Base-by-base conservation (phyloP, 2,797 vertebrate genomes). In the Lepilemur septentrionalis region DNA sequence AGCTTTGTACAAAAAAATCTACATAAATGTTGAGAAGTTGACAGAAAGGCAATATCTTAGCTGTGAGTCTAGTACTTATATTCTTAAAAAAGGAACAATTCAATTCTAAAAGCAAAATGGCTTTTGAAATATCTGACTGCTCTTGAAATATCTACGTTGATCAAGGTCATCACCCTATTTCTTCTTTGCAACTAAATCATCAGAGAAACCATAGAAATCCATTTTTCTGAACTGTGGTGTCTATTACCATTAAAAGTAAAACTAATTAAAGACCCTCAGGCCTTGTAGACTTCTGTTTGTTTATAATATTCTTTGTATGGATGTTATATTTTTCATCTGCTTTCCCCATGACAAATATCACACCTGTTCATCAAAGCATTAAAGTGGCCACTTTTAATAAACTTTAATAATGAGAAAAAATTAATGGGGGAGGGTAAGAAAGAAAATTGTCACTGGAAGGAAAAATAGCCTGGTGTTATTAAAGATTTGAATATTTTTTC, bases 231-330 rank as follows among this genome's bases (percentile, higher is more conserved):
- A 79, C 10, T 46, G 46, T 1, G 57, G 12, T 46, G 2, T 0
- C 46, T 97, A 96, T 0, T 72, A 75, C 83, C 38, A 41, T 94
- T 98, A 97, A 98, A 98, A 98, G 97, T 95, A 97, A 96, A 96
- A 12, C 8, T 79, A 76, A 97, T 78, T 93, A 96, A 97, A 97
- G 30, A 97, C 46, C 72, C 30, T 65, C 46, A 85, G 79, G 79
- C 14, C 35, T 93, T 72, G 12, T 14, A 57, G 52, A 50, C 17
- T 73, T 82, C 22, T 57, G 41, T 70, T 93, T 96, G 78, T 96
- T 97, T 93, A 88, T 65, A 13, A 41, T 67, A 69, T 91, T 30
- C 92, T 94, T 15, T 32, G 46, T 90, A 96, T 97, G 87, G 93
- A 98, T 87, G 63, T 94, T 72, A 76, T 83, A 89, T 88, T 97